Conservation (phyloP, 2,888 invertebrate genomes). For the Thera obeliscata region DNA sequence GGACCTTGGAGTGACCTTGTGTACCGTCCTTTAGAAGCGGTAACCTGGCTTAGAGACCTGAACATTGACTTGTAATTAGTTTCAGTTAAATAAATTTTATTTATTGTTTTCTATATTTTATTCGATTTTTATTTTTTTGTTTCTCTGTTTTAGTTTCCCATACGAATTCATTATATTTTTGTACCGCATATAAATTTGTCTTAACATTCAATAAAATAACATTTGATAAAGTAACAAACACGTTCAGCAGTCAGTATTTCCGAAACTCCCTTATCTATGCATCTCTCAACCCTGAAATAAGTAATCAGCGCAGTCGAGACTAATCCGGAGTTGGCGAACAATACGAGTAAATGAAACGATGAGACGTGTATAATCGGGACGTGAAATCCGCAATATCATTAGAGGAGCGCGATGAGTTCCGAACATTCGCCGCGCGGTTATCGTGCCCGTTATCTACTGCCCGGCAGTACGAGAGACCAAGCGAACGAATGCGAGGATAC, state of each 20-base stretch:
- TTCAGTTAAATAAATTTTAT: no score
- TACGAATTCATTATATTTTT: no score
- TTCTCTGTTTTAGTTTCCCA: no score
- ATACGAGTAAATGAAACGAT: conserved; percentile 32
- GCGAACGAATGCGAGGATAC: no score
- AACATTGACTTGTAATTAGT: no score
- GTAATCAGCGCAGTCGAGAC: conserved; percentile 30
- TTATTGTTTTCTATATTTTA: no score
- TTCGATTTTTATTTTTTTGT: no score
- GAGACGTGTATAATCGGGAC: conserved; percentile 22
- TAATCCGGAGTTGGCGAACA: conserved; percentile 34
- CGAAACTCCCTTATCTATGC: conserved; percentile 26
- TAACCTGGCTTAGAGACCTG: no score
- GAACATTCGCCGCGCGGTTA: conserved; percentile 47
- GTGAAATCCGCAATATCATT: conserved; percentile 51
- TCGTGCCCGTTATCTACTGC: conserved; percentile 45
- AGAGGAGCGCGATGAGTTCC: conserved; percentile 43
- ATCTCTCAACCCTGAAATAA: conserved; percentile 31
- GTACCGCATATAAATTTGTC: no score
- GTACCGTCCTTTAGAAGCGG: no score
- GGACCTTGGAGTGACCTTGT: no score
- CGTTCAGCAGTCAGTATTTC: conserved; percentile 21
- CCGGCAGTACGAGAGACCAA: no score
- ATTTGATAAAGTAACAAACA: conserved; percentile 20
- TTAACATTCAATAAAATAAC: conserved; percentile 4